Percentiles rank a stretch among this genome's conserved stretches.
Evolutionary conservation across 2,888 invertebrate species (phyloP).

Genomic region (Drosophila lutescens): DNA sequence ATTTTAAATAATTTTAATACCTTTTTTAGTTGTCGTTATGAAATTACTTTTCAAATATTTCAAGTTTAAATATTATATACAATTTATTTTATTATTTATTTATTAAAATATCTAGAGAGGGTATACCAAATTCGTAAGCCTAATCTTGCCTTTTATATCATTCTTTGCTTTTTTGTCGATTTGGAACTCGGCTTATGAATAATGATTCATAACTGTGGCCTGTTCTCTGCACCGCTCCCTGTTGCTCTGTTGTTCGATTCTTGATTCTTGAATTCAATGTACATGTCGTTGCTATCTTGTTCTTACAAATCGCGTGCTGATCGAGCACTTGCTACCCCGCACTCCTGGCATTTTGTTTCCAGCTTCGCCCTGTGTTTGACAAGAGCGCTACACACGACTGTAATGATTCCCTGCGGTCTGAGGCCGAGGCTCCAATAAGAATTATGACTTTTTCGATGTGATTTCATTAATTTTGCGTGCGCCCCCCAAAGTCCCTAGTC

Average conservation of each 20-base stretch:
- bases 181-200: conserved; percentile 54
- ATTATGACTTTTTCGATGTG: conserved; percentile 76
- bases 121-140: not conserved
- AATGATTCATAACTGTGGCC: conserved; percentile 72
- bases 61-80: too few relatives aligned
- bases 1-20: too few relatives aligned
- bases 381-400: conserved; percentile 74
- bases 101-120: not conserved
- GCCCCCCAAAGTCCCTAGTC: not conserved
- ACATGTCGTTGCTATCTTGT: conserved; percentile 79
- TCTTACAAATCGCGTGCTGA: conserved; percentile 78
- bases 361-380: conserved; percentile 62
- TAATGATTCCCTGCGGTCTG: conserved; percentile 76
- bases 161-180: conserved; percentile 1
- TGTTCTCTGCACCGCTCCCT: conserved; percentile 24
- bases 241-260: conserved; percentile 64
- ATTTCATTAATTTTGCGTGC: conserved; percentile 71
- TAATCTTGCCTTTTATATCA: not conserved
- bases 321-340: conserved; percentile 49
- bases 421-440: conserved; percentile 56
- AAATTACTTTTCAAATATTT: too few relatives aligned
- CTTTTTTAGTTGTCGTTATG: too few relatives aligned
- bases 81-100: too few relatives aligned
- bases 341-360: conserved; percentile 15
- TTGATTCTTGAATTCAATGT: conserved; percentile 71